These are phyloP conservation scores for Conger conger DNA, from an alignment of 2,113 vertebrate species.

Conservation along the genomic window DNA sequence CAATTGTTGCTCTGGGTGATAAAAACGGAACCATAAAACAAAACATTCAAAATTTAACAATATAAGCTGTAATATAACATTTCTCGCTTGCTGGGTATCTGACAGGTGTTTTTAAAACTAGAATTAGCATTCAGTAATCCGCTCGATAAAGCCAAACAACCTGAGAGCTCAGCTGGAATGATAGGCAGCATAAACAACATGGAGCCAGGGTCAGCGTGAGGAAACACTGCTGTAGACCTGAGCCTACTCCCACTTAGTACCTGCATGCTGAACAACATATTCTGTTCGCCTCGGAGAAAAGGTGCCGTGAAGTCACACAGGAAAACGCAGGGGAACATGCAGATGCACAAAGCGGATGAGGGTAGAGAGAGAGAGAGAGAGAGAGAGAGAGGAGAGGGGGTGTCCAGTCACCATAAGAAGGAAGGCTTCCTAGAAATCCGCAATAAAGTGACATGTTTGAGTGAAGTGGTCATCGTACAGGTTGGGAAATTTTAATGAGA, in stretches of 20 bases:
- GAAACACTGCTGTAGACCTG: background rate
- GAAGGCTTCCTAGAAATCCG: constrained; percentile 37
- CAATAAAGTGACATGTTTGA: constrained; percentile 69
- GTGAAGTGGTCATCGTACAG: constrained; percentile 40
- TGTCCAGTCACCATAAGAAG: constrained; percentile 51
- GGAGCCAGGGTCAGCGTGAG: background rate
- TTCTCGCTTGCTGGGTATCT: too few species aligned
- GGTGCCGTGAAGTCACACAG: background rate
- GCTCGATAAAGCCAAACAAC: background rate
- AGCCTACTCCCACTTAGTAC: background rate
- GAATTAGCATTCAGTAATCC: background rate
- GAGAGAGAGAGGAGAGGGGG: constrained; percentile 33
- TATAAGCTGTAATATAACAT: too few species aligned
- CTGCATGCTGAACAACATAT: background rate
- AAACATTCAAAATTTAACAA: too few species aligned
- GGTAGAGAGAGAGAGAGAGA: background rate
- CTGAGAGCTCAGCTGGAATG: background rate
- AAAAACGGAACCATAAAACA: too few species aligned
- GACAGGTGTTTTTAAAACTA: background rate
- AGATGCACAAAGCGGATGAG: background rate
- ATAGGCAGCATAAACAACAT: background rate
- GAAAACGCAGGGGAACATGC: background rate
- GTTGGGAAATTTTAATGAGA: constrained; percentile 66
- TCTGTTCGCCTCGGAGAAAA: background rate
- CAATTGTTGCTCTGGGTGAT: too few species aligned